Evolutionary conservation across 2,888 invertebrate genomes (phyloP).

Genomic region (Isoperla grammatica): DNA sequence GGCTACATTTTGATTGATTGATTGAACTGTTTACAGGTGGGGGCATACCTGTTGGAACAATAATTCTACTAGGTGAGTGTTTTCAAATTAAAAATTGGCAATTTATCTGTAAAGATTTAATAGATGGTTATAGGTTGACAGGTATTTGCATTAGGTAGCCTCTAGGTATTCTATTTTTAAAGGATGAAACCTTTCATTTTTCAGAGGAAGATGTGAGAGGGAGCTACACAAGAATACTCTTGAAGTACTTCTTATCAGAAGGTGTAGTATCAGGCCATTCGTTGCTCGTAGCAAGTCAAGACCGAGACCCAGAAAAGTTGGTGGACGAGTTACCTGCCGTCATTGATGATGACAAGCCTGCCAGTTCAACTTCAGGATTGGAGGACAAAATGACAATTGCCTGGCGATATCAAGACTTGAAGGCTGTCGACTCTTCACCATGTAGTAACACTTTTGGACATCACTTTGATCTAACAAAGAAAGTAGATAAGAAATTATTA

Average conservation of each 20-base stretch:
- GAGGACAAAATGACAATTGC: constrained; percentile 76
- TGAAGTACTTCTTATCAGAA: constrained; percentile 86
- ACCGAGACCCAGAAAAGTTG: constrained; percentile 58
- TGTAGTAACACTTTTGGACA: constrained; percentile 57
- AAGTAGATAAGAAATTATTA: constrained; percentile 56
- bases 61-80: constrained; percentile 65
- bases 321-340: constrained; percentile 58
- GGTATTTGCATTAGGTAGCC: too few species aligned
- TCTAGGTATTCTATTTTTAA: too few species aligned
- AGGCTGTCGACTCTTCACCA: constrained; percentile 52
- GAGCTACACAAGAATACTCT: constrained; percentile 68
- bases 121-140: too few species aligned
- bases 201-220: constrained; percentile 80
- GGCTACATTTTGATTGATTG: too few species aligned
- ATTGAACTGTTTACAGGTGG: constrained; percentile 54
- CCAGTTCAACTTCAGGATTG: constrained; percentile 29
- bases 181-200: too few species aligned
- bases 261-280: constrained; percentile 70
- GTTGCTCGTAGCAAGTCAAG: constrained; percentile 66
- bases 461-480: constrained; percentile 74
- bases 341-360: constrained; percentile 17
- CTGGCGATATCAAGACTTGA: constrained; percentile 80
- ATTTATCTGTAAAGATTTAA: too few species aligned
- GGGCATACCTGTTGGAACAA: constrained; percentile 64
- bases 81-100: too few species aligned